Evolutionary conservation across 2,113 vertebrate genomes (phyloP).

Genomic region (Lanius ludovicianus): DNA sequence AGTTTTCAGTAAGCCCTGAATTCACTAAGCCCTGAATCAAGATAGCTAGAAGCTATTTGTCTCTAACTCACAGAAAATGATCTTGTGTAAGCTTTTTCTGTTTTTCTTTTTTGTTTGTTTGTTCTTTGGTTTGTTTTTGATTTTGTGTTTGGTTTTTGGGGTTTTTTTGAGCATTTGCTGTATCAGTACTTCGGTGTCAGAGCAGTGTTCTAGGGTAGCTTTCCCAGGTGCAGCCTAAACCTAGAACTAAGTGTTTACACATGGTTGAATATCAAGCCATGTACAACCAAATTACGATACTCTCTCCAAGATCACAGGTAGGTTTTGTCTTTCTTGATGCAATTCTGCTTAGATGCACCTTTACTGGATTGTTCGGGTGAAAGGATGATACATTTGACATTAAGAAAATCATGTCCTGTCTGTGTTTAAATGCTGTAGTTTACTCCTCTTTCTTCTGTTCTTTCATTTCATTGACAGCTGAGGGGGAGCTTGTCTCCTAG

Average conservation of each 20-base stretch:
- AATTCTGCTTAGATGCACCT: not conserved
- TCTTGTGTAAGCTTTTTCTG: not conserved
- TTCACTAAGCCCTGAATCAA: not conserved
- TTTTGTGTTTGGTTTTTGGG: not conserved
- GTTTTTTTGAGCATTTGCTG: not conserved
- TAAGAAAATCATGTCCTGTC: not conserved
- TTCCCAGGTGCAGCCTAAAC: not conserved
- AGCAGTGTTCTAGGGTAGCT: not conserved
- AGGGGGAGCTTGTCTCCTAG: not conserved
- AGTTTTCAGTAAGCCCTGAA: not conserved
- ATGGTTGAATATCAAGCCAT: fast-evolving
- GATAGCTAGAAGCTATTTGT: fast-evolving
- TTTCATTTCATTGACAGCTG: not conserved
- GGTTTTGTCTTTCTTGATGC: not conserved
- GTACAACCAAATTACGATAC: not conserved
- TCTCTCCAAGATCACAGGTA: fast-evolving
- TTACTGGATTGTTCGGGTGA: not conserved
- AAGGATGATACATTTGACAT: not conserved
- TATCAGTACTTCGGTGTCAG: not conserved
- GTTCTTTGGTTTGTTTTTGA: not conserved
- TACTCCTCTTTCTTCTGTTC: not conserved
- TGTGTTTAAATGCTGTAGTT: not conserved
- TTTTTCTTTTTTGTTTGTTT: not conserved
- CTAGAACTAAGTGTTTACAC: fast-evolving
- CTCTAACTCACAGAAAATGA: not conserved